Conservation (phyloP, 2,113 vertebrate species). For the Psephotus haematonotus region DNA sequence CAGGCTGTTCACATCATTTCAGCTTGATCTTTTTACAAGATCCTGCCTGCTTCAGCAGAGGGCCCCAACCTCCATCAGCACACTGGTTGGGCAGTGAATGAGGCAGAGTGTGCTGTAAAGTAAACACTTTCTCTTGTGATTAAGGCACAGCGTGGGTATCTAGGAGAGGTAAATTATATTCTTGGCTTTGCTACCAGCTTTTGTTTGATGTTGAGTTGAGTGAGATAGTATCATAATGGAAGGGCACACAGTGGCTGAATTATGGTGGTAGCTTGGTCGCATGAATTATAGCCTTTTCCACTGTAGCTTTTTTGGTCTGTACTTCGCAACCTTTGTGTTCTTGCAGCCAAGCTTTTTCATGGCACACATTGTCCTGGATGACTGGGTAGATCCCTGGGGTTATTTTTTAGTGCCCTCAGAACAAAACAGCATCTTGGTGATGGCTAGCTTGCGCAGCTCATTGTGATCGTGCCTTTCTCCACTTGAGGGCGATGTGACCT, state of each 20-base stretch:
- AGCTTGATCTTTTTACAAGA: constrained; percentile 29
- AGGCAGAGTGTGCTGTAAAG: background rate
- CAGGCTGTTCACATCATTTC: background rate
- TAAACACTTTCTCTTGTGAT: background rate
- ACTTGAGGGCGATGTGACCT: constrained; percentile 54
- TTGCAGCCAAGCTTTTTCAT: background rate
- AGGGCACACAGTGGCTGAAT: background rate
- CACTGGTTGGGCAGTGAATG: accelerated
- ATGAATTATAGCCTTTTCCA: background rate
- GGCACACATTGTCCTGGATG: background rate
- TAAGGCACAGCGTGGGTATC: background rate
- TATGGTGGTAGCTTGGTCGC: background rate
- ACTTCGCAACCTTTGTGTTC: background rate
- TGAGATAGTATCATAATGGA: constrained; percentile 43
- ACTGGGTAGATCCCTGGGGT: background rate
- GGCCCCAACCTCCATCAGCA: background rate
- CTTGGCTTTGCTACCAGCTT: constrained; percentile 32
- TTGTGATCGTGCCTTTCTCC: background rate
- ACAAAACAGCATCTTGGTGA: background rate
- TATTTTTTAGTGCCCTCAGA: background rate
- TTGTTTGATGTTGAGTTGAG: constrained; percentile 44
- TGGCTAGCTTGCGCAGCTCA: accelerated
- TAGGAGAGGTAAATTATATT: background rate
- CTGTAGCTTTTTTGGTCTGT: background rate
- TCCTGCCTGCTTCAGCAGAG: background rate